Conservation (phyloP, 1,140 invertebrate genomes). For the Ptiloglossa arizonensis region DNA sequence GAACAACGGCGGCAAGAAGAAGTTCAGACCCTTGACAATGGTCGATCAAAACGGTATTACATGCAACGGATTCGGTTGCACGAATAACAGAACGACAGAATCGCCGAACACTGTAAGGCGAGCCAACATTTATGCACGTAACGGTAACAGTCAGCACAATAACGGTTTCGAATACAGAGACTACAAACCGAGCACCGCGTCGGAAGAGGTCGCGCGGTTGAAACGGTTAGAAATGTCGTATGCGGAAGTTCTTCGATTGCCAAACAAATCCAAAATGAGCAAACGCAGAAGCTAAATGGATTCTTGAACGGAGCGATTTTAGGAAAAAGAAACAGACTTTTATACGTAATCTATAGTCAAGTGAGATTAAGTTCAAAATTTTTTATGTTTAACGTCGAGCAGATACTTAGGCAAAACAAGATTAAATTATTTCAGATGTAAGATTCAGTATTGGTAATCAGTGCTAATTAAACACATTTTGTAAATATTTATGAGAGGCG, state of each 20-base stretch:
- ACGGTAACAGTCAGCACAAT: conserved; percentile 55
- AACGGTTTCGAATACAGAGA: conserved; percentile 79
- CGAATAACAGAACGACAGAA: conserved; percentile 82
- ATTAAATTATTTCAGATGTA: conserved; percentile 44
- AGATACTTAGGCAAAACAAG: not conserved
- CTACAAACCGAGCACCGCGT: conserved; percentile 88
- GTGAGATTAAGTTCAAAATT: conserved; percentile 45
- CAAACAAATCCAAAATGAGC: conserved; percentile 81
- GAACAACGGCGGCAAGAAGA: conserved; percentile 82
- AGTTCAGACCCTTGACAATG: conserved; percentile 72
- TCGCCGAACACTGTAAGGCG: conserved; percentile 82
- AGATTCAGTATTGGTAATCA: conserved; percentile 54
- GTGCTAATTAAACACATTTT: conserved; percentile 29
- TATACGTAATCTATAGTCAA: conserved; percentile 30
- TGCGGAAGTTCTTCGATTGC: conserved; percentile 89
- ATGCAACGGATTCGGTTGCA: conserved; percentile 87
- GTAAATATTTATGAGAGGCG: conserved; percentile 33
- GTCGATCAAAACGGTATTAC: conserved; percentile 80
- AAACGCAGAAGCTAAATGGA: conserved; percentile 36
- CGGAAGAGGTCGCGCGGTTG: conserved; percentile 90
- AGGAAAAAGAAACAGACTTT: conserved; percentile 10
- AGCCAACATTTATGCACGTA: conserved; percentile 65
- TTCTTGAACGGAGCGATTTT: not conserved
- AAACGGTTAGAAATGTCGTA: conserved; percentile 91
- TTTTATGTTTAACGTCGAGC: conserved; percentile 8